phyloP scores from a whole-genome alignment of 2,888 invertebrate species.

The Colostygia pectinataria region DNA sequence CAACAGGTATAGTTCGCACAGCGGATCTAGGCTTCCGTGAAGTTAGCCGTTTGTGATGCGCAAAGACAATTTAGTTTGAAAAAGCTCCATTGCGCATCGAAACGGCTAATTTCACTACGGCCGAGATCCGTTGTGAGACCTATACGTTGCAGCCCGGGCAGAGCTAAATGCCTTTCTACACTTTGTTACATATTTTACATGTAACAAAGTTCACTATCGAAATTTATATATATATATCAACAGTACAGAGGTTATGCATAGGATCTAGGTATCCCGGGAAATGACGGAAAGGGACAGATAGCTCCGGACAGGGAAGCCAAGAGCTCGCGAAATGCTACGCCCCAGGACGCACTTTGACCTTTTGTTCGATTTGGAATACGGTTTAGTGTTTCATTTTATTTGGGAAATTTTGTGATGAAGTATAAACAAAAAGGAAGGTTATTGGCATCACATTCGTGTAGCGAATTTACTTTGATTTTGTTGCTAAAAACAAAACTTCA shows the following conservation, averaged over 20 bases:
- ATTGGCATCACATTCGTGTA: background rate
- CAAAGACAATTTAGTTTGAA: no score
- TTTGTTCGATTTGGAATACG: conserved; percentile 41
- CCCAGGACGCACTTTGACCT: conserved; percentile 53
- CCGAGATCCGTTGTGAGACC: no score
- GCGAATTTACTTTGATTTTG: background rate
- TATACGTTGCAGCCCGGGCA: conserved; percentile 35
- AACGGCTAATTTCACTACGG: no score
- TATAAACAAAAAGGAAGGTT: background rate
- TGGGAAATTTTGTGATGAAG: background rate
- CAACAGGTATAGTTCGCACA: conserved; percentile 56
- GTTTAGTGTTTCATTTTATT: conserved; percentile 20
- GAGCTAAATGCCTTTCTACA: conserved; percentile 13
- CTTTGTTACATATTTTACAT: conserved; percentile 37
- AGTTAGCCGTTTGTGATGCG: no score
- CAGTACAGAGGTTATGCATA: conserved; percentile 39
- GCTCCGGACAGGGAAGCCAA: conserved; percentile 42
- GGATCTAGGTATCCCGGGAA: conserved; percentile 68
- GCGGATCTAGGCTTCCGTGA: no score
- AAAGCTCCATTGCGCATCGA: no score
- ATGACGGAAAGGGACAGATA: conserved; percentile 64
- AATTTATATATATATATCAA: conserved; percentile 22
- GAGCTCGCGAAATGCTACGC: conserved; percentile 47
- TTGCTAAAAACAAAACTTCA: background rate
- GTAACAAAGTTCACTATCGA: conserved; percentile 52